Base-by-base conservation (phyloP, 2,797 vertebrate genomes). In the Brotula barbata region DNA sequence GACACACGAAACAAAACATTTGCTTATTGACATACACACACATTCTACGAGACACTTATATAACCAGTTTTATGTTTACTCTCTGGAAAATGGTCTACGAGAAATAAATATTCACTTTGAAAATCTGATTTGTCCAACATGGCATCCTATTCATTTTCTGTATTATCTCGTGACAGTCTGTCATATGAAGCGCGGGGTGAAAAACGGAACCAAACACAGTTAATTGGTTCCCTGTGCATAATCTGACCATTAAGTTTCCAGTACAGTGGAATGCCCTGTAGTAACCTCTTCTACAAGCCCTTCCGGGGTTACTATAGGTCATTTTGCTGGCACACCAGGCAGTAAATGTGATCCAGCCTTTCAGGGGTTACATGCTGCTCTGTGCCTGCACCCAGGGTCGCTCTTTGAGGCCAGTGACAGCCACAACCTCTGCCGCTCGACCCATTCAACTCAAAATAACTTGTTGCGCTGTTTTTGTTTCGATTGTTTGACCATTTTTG, bases 291-390 rank as follows among this genome's bases (percentile, higher is more conserved):
- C 25, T 5, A 19, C 3, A 2, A 81, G 68, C 78, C 51, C 54
- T 79, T 75, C 68, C 54, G 50, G 90, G 93, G 94, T 96, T 96
- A 98, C 91, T 97, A 46, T 70, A 93, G 95, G 92, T 96, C 93
- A 74, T 88, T 77, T 43, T 73, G 65, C 80, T 53, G 68, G 64
- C 63, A 51, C 68, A 77, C 51, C 86, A 67, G 58, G 78, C 81
- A 87, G 81, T 89, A 90, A 89, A 91, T 87, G 78, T 74, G 88
- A 91, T 87, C 77, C 68, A 48, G 64, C 78, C 64, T 68, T 73
- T 70, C 58, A 77, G 59, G 50, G 61, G 40, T 52, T 50, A n/a
- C 57, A 64, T 45, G 64, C 48, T 14, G 4, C 75, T 78, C 45
- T 53, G 61, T 22, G 64, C 34, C 57, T 58, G 50, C 72, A 82